Conservation (phyloP, 2,888 invertebrate species). For the Lycocerus yunnanus region DNA sequence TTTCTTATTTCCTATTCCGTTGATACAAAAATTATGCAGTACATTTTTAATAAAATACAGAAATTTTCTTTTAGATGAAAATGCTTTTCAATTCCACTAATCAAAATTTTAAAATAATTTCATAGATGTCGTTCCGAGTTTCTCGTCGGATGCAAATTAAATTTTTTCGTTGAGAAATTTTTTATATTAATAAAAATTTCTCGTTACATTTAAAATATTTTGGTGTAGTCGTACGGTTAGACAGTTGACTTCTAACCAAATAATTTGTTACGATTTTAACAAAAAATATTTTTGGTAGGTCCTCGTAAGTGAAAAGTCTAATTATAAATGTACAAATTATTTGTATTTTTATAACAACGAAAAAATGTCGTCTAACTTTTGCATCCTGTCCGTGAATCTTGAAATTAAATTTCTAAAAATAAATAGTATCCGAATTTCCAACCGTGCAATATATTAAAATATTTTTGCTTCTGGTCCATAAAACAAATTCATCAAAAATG, state of each 20-base stretch:
- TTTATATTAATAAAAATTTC: too few species aligned
- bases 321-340: background rate
- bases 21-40: background rate
- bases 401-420: constrained; percentile 3
- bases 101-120: background rate
- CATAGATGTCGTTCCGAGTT: background rate
- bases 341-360: background rate
- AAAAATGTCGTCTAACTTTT: background rate
- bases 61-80: background rate
- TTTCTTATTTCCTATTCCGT: background rate
- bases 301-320: too few species aligned
- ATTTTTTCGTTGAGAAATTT: too few species aligned
- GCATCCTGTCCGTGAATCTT: background rate
- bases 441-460: background rate
- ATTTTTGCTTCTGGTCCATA: background rate
- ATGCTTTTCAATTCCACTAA: background rate
- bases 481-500: constrained; percentile 1
- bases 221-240: too few species aligned
- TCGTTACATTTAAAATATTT: too few species aligned
- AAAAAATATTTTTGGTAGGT: too few species aligned
- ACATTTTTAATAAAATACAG: background rate
- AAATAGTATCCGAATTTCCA: background rate
- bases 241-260: too few species aligned
- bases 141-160: background rate
- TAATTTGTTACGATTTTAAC: too few species aligned